Base-by-base conservation (phyloP, 2,888 invertebrate species). In the Drosophila meridionalis region DNA sequence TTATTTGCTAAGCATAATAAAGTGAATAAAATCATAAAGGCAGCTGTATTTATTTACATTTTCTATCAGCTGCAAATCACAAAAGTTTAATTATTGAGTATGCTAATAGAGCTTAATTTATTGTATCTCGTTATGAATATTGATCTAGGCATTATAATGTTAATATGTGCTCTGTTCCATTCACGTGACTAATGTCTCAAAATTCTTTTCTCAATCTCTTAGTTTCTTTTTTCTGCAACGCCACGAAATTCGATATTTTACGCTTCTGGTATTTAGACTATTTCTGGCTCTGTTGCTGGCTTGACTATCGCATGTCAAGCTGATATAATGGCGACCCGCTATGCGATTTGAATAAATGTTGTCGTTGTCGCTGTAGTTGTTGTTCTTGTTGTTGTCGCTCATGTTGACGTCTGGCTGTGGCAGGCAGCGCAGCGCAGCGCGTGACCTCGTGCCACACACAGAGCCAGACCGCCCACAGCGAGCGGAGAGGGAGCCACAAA, bases 321-420 rank as follows among this genome's bases (percentile, higher is more conserved):
- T 55, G 76, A 77, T 70, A 85, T 89, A 82, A 89, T 71, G 75
- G 61, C 73, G 68, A 59, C 79, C 55, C 64, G 62, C 82, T 61
- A 70, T 78, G 79, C 79, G 78, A 89, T 85, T 89, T 85, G 86
- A 89, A 85, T 89, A 85, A 85, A 87, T 85, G 82, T 75, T 87
- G 82, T 76, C 74, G 82, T 82, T 48, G 48, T 14, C 8, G 57
- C 11, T 84, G 76, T 73, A 75, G 76, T 73, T 78, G 78, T 73
- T 73, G 78, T 73, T 78, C 47, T 30, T 20, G 40, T 9, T 82
- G 78, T 72, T 78, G 76, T 73, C 45, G 55, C 14, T 28, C 55
- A 30, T 32, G 60, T 32, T 58, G 58, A 20, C 58, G 58, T 58
- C 58, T 77, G 84, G 69, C 56, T 56, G 59, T 67, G 73, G 74